Conservation (phyloP, 2,888 invertebrate genomes). For the Pseudanteris insignis region DNA sequence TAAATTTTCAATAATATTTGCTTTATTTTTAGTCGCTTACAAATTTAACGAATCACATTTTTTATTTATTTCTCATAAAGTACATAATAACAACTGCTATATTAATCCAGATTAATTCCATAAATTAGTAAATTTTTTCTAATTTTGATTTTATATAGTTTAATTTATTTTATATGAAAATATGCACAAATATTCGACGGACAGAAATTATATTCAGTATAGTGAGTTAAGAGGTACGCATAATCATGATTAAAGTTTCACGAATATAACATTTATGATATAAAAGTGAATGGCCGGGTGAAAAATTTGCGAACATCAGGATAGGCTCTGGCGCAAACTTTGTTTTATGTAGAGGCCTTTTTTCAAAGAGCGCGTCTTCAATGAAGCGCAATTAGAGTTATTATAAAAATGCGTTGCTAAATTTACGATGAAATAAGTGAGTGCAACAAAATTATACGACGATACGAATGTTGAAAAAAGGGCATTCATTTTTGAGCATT, state of each 20-base stretch:
- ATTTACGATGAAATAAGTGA: constrained; percentile 29
- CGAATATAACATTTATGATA: constrained; percentile 22
- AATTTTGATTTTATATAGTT: no score
- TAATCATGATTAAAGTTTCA: constrained; percentile 29
- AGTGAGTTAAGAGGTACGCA: no score
- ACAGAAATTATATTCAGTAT: no score
- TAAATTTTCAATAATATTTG: constrained; percentile 9
- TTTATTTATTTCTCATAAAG: no score
- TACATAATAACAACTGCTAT: no score
- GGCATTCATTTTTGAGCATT: constrained; percentile 36
- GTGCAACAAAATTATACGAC: constrained; percentile 27
- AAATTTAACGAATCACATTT: not conserved
- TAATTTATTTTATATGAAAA: no score
- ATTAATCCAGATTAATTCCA: no score
- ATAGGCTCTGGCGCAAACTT: constrained; percentile 8
- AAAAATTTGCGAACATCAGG: constrained; percentile 8
- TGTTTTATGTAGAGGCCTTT: constrained; percentile 14
- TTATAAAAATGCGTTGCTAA: constrained; percentile 36
- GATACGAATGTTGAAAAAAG: constrained; percentile 26
- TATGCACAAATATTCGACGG: no score
- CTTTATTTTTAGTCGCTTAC: not conserved
- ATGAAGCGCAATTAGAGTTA: constrained; percentile 42
- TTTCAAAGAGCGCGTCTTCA: constrained; percentile 15
- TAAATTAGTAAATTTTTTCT: no score
- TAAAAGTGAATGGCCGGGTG: constrained; percentile 3